Percentiles rank a stretch among this genome's conserved stretches.
Conservation (phyloP, 2,797 vertebrate genomes). For the Tiaroga cobitis region DNA sequence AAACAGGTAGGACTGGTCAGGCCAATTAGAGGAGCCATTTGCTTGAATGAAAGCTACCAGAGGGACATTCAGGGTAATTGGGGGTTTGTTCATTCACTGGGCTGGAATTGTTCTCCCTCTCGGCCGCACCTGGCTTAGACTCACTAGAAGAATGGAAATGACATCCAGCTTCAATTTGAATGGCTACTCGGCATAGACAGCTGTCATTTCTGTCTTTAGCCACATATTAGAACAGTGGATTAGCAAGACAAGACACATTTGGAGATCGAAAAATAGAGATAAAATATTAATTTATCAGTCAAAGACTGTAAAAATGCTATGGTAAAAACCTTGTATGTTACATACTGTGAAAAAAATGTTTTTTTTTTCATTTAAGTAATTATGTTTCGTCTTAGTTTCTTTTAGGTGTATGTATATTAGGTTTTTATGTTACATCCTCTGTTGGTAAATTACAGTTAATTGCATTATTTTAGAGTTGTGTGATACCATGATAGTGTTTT, state of each 20-base stretch:
- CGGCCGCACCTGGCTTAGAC: conserved; percentile 68
- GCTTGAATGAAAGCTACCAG: conserved; percentile 72
- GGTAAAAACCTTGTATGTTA: neutral
- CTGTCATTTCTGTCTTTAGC: conserved; percentile 48
- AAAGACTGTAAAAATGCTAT: neutral
- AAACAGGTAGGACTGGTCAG: conserved; percentile 77
- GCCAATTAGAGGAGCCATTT: conserved; percentile 71
- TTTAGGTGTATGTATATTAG: neutral
- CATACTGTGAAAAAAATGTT: too few relatives aligned
- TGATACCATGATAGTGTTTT: neutral
- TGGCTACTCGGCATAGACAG: conserved; percentile 48
- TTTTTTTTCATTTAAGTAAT: too few relatives aligned
- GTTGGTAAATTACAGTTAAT: neutral
- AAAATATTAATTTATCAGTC: neutral
- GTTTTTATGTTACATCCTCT: neutral
- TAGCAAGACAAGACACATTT: conserved; percentile 10
- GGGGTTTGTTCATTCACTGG: conserved; percentile 71
- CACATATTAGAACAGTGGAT: conserved; percentile 27
- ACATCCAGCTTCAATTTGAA: conserved; percentile 63
- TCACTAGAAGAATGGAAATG: conserved; percentile 66
- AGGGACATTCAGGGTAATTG: conserved; percentile 69
- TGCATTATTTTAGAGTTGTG: neutral
- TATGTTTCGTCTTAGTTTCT: too few relatives aligned
- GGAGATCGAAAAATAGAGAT: neutral
- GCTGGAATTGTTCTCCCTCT: conserved; percentile 61